Evolutionary conservation across 2,797 vertebrate species (phyloP).

Genomic region (Gobio occitaniae): DNA sequence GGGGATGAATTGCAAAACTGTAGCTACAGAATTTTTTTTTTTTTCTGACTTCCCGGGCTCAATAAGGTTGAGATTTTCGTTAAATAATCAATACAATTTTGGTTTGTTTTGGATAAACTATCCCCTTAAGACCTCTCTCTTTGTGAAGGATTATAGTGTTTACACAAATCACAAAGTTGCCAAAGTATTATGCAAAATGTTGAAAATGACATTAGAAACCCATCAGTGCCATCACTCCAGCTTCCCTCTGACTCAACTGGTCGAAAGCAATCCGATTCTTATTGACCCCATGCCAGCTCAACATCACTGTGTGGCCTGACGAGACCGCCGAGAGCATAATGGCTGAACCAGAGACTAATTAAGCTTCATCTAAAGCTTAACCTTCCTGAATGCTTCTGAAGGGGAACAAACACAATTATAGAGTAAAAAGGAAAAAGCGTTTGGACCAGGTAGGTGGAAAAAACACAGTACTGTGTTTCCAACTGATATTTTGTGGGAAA

Average conservation of each 20-base stretch:
- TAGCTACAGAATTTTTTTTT: background rate
- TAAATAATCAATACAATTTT: background rate
- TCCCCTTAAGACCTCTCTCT: background rate
- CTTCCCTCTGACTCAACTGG: slow-evolving; percentile 8
- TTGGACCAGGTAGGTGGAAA: background rate
- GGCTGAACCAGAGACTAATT: slow-evolving; percentile 39
- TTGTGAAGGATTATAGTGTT: background rate
- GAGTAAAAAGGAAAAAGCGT: slow-evolving; percentile 8
- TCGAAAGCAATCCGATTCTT: slow-evolving; percentile 41
- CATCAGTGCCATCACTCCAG: slow-evolving; percentile 13
- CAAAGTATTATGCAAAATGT: slow-evolving; percentile 18
- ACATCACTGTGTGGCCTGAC: slow-evolving; percentile 38
- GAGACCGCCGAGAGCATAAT: slow-evolving; percentile 28
- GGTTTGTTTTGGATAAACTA: background rate
- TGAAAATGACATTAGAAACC: slow-evolving; percentile 25
- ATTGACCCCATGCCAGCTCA: slow-evolving; percentile 27
- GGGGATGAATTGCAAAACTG: background rate
- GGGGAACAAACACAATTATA: background rate
- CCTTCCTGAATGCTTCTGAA: slow-evolving; percentile 8
- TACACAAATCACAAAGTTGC: background rate
- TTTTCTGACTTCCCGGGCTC: background rate
- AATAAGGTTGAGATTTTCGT: background rate
- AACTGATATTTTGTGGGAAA: slow-evolving; percentile 4
- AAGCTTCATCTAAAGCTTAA: slow-evolving; percentile 38
- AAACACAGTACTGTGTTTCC: background rate